Base-by-base conservation (phyloP, 1,140 invertebrate species). In the Cydia amplana region DNA sequence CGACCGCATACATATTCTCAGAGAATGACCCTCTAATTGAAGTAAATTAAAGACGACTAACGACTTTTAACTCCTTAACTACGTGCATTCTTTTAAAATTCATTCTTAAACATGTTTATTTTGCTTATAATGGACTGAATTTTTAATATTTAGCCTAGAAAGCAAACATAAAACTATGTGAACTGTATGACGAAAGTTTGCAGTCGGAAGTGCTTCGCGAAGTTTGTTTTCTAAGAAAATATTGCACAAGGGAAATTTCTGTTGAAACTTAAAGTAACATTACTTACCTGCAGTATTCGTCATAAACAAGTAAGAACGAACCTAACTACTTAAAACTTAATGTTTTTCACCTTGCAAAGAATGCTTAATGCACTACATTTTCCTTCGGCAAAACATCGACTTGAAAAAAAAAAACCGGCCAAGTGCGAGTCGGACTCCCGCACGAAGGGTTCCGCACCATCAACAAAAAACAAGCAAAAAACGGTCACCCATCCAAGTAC, bases 81-180 rank as follows among this genome's bases (percentile, higher is more conserved):
- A 7, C 7, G 4, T 4, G 16, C 14, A n/a, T 18, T 46, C 49
- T 16, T 51, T 51, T 60, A n/a, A 60, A 60, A 60, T 60, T 60
- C 18, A 12, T 60, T 2, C 7, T 10, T 0, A 10, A 23, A 40
- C 14, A n/a, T n/a, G 16, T n/a, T 70, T 70, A n/a, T 40, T 70
- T 70, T 70, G 32, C 65, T 40, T 70, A 40, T 18, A 4, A 70
- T 18, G 32, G 32, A 70, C 65, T 40, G 32, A 40, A 70, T 32
- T 70, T 43, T 70, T 32, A 12, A 70, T 70, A 18, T 36, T n/a
- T 18, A 40, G 32, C 65, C n/a, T 23, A 43, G n/a, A 36, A 36
- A 36, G 18, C 16, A 70, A n/a, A 4, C 65, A 70, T 70, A 9
- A 0, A 60, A 55, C 51, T 23, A 60, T 23, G 10, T 12, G 51